Evolutionary conservation across 2,113 vertebrate species (phyloP).

Genomic region (Arvicanthis niloticus): DNA sequence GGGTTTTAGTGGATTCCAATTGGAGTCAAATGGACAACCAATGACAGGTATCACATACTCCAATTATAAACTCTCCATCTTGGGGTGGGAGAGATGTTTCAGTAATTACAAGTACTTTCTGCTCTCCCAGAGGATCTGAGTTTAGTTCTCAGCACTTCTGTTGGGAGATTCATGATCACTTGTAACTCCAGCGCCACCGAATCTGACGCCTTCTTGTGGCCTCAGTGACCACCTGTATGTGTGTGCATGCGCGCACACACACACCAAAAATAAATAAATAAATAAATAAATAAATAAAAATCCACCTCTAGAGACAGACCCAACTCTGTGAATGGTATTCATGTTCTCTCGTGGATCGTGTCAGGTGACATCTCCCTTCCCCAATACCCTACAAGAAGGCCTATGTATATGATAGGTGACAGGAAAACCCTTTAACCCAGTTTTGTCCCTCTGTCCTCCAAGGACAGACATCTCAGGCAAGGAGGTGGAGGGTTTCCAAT

Average conservation of each 20-base stretch:
- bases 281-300: no score
- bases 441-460: no score
- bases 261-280: no score
- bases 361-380: neutral
- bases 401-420: no score
- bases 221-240: neutral
- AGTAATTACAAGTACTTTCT: neutral
- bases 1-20: neutral
- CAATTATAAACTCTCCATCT: neutral
- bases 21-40: neutral
- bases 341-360: neutral
- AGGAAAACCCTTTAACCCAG: no score
- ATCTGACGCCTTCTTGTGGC: neutral
- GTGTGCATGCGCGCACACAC: neutral
- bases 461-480: no score
- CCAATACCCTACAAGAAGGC: no score
- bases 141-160: no score
- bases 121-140: neutral
- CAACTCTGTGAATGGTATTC: no score
- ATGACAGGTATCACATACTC: neutral
- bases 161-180: neutral
- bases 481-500: no score
- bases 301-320: no score
- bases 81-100: neutral
- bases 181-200: neutral